A percentile compares a stretch with the other conserved stretches of the same genome.
phyloP scores from a whole-genome alignment of 2,797 vertebrate genomes.

The Sibirionetta formosa region DNA sequence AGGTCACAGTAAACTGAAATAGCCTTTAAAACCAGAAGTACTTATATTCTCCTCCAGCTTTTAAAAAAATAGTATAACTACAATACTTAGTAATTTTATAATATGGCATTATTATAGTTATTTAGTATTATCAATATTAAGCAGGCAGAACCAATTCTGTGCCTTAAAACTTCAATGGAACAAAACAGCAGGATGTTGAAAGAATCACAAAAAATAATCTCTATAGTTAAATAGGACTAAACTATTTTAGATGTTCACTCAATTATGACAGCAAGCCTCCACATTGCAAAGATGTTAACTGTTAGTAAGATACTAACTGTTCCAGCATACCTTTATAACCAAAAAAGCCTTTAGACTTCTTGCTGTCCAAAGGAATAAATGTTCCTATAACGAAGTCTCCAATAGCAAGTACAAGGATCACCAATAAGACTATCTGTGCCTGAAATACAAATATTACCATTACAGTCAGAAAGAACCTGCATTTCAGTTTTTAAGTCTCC shows the following conservation, averaged over 20 bases:
- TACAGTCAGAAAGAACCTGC: not conserved
- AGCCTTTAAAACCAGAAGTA: not conserved
- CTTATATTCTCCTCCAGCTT: not conserved
- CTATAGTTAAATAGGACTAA: rapidly evolving
- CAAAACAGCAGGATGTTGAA: not conserved
- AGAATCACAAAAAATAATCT: not conserved
- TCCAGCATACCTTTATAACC: constrained; percentile 90
- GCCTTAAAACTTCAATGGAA: not conserved
- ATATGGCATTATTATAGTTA: not conserved
- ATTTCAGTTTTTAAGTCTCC: not conserved
- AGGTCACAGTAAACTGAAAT: not conserved
- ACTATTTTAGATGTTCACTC: not conserved
- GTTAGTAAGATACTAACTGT: not conserved
- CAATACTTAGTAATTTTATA: not conserved
- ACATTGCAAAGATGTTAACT: not conserved
- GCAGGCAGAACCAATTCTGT: not conserved
- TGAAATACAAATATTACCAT: constrained; percentile 67
- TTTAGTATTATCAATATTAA: not conserved
- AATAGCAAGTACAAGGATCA: constrained; percentile 94
- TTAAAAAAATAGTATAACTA: not conserved
- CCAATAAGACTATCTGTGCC: constrained; percentile 96
- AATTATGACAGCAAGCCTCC: not conserved
- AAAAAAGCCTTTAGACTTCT: constrained; percentile 91
- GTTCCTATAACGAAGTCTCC: constrained; percentile 93
- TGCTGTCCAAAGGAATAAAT: constrained; percentile 91